Evolutionary conservation across 2,888 invertebrate genomes (phyloP), one percentile per base, ranked within the genome.

Genomic region (Coremacera marginata): DNA sequence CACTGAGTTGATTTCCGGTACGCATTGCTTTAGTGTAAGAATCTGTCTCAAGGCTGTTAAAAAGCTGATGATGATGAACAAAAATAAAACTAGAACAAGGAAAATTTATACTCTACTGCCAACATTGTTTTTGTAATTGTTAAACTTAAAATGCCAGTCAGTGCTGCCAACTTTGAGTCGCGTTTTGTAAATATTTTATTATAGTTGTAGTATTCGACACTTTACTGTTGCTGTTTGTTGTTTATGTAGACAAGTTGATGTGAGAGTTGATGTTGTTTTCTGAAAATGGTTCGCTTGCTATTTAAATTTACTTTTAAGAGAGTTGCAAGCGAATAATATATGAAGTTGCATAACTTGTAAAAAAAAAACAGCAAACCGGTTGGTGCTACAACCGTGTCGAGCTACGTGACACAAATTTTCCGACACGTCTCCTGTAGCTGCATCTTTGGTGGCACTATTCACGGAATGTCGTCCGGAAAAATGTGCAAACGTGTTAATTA

Each of bases 1-100:
- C 62, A 62, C 72, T 60, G 5, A 11, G 49, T 19, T 27, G 19
- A 31, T 25, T 71, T 71, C 60, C 72, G 37, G 62, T 60, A 31
- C 51, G 44, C 51, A 44, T 52, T 70, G 25, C 22, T 52, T n/a
- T 27, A 14, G 51, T 27, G 31, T 8, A 44, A 49, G 52, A 70
- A 27, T 70, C 31, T 52, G 52, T 70, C 70, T 70, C 49, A 70
- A 70, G 70, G 70, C 51, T 52, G 27, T 27, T 14, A 22, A 25
- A 60, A 27, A 7, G 11, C 25, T 60, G 27, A 25, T 49, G 51
- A 14, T 34, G 27, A 25, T 60, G 34, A 63, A 37, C 25, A 63
- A 31, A 70, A 44, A 67, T 9, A 67, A 8, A 37, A 49, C 37
- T 65, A 34, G 31, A 65, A 65, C 31, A 34, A 65, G 65, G 2